These are phyloP conservation scores for Jordanella pulchra DNA, from an alignment of 2,797 vertebrate species.

Conservation along the genomic window DNA sequence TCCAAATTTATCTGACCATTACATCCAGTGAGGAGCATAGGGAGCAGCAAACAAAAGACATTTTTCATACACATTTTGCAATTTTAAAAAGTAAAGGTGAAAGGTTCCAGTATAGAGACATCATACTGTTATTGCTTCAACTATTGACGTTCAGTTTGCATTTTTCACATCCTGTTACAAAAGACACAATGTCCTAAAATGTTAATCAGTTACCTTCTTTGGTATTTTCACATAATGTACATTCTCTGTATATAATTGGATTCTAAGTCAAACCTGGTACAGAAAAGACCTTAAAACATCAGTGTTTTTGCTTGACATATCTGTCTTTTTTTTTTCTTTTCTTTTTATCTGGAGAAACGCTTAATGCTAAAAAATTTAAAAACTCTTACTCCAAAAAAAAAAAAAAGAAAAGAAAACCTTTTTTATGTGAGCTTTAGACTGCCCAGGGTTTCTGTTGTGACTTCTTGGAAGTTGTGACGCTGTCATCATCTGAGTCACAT, in stretches of 20 bases:
- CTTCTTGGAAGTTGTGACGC: background rate
- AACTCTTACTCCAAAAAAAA: background rate
- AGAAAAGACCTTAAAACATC: constrained; percentile 3
- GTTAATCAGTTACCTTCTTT: constrained; percentile 35
- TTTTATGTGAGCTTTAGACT: background rate
- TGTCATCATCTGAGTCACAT: background rate
- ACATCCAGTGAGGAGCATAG: too few species aligned
- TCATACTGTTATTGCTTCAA: too few species aligned
- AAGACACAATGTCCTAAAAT: constrained; percentile 5
- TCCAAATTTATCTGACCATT: background rate
- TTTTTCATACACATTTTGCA: too few species aligned
- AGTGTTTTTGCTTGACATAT: constrained; percentile 1
- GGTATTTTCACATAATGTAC: constrained; percentile 55
- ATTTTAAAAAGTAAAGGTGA: too few species aligned
- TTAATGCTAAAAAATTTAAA: background rate
- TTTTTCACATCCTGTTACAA: constrained; percentile 10
- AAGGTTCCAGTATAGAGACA: too few species aligned
- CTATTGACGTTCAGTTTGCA: too few species aligned
- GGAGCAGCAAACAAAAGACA: too few species aligned
- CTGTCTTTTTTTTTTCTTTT: background rate
- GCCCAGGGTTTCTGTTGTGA: background rate
- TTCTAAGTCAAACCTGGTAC: constrained; percentile 18
- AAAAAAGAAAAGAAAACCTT: background rate
- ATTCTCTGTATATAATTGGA: constrained; percentile 26
- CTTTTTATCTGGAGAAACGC: background rate